These are phyloP conservation scores for Turritopsis dohrnii DNA, from an alignment of 30 jellyfish, hydroid and myxozoan species.

Conservation along the genomic window DNA sequence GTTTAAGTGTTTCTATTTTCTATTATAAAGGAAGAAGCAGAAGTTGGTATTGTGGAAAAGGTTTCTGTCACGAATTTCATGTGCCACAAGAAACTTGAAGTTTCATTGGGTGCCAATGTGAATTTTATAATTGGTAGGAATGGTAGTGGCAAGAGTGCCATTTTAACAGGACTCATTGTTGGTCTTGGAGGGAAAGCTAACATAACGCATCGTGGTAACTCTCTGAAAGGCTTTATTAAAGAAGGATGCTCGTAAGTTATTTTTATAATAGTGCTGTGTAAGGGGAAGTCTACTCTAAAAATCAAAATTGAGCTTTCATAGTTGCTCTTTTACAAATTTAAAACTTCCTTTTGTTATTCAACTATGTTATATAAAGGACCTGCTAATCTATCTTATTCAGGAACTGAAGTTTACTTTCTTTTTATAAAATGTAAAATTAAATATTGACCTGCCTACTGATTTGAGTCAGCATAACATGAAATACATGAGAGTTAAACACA, in stretches of 20 bases:
- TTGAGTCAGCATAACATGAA: too few relatives aligned
- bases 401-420: too few relatives aligned
- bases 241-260: conserved; percentile 67
- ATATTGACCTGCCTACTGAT: too few relatives aligned
- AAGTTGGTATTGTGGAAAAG: conserved; percentile 82
- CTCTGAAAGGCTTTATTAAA: conserved; percentile 76
- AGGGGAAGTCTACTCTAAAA: too few relatives aligned
- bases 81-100: conserved; percentile 85
- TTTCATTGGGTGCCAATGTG: conserved; percentile 71
- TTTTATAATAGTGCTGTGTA: neutral
- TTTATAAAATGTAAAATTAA: too few relatives aligned
- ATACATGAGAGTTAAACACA: too few relatives aligned
- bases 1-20: conserved; percentile 7
- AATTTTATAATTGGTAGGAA: conserved; percentile 83
- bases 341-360: too few relatives aligned
- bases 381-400: too few relatives aligned
- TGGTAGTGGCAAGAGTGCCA: conserved; percentile 99
- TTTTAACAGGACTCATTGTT: conserved; percentile 79
- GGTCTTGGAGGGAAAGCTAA: conserved; percentile 98
- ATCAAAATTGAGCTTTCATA: too few relatives aligned
- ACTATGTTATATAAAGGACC: too few relatives aligned
- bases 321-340: too few relatives aligned
- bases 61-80: conserved; percentile 64
- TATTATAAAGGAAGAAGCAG: conserved; percentile 70
- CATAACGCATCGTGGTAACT: conserved; percentile 84